Percentiles rank a stretch among this genome's conserved stretches.
Conservation (phyloP, 2,888 invertebrate genomes). For the Drepanosiphum platanoidis region DNA sequence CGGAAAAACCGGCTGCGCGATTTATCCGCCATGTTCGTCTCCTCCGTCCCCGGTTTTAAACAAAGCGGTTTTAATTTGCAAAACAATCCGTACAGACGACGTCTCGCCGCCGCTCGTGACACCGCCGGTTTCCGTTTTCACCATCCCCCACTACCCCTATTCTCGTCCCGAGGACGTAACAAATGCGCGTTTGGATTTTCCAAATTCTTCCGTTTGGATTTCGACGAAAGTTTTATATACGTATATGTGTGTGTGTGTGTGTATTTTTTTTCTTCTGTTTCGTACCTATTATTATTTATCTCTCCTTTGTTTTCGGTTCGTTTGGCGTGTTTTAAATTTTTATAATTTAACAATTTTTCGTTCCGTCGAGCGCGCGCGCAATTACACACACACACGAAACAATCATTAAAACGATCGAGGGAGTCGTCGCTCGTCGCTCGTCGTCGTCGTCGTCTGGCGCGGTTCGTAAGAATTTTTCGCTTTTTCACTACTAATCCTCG, state of each 20-base stretch:
- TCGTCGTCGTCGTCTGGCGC: too few relatives aligned
- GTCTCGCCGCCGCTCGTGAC: not conserved
- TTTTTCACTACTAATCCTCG: too few relatives aligned
- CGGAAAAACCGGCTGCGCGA: constrained; percentile 43
- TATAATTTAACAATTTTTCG: not conserved
- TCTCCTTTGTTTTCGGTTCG: not conserved
- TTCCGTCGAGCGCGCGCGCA: not conserved
- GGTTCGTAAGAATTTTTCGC: not conserved
- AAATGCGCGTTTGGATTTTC: constrained; percentile 10
- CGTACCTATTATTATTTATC: not conserved
- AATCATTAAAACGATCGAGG: not conserved
- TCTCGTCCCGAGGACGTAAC: not conserved
- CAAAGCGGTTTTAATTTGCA: constrained; percentile 51
- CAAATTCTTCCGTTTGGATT: constrained; percentile 4
- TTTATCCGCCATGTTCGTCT: constrained; percentile 37
- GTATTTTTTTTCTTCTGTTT: too few relatives aligned
- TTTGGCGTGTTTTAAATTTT: not conserved
- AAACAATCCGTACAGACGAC: constrained; percentile 10
- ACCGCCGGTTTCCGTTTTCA: not conserved
- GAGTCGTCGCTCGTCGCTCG: too few relatives aligned
- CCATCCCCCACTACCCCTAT: not conserved
- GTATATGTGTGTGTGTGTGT: too few relatives aligned
- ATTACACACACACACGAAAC: too few relatives aligned
- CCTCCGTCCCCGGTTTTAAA: constrained; percentile 11
- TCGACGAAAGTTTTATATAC: too few relatives aligned